phyloP scores from a whole-genome alignment of 2,797 vertebrate genomes.

The Coregonus suidteri region DNA sequence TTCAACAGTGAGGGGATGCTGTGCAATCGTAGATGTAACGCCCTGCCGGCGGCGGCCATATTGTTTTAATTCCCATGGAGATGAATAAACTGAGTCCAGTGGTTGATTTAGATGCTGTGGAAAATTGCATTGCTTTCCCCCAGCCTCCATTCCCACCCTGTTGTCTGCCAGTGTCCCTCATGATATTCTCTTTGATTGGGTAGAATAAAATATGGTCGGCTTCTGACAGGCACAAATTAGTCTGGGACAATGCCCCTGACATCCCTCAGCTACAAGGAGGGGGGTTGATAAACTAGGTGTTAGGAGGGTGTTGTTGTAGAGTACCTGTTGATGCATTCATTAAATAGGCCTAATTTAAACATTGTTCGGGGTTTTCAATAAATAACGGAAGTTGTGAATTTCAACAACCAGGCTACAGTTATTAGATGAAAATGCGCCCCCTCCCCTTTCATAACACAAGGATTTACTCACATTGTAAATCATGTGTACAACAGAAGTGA shows the following conservation, averaged over 20 bases:
- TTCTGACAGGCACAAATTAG: constrained; percentile 65
- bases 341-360: not conserved
- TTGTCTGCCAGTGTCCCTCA: constrained; percentile 26
- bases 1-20: not conserved
- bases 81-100: constrained; percentile 52
- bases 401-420: not conserved
- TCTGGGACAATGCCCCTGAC: constrained; percentile 34
- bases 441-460: not conserved
- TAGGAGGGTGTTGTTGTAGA: not conserved
- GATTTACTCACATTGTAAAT: not conserved
- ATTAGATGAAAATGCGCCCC: not conserved
- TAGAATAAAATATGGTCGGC: constrained; percentile 61
- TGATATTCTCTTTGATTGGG: constrained; percentile 51
- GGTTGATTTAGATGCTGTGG: constrained; percentile 61
- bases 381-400: not conserved
- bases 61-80: constrained; percentile 62
- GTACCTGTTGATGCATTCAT: constrained; percentile 16
- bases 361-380: not conserved
- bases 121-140: constrained; percentile 53
- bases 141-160: constrained; percentile 26
- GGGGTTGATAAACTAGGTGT: not conserved
- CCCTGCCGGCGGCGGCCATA: not conserved
- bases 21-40: not conserved
- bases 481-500: not conserved
- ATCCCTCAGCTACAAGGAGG: constrained; percentile 10